Evolutionary conservation across 2,888 invertebrate species (phyloP).

Genomic region (Schizotus pectinicornis): DNA sequence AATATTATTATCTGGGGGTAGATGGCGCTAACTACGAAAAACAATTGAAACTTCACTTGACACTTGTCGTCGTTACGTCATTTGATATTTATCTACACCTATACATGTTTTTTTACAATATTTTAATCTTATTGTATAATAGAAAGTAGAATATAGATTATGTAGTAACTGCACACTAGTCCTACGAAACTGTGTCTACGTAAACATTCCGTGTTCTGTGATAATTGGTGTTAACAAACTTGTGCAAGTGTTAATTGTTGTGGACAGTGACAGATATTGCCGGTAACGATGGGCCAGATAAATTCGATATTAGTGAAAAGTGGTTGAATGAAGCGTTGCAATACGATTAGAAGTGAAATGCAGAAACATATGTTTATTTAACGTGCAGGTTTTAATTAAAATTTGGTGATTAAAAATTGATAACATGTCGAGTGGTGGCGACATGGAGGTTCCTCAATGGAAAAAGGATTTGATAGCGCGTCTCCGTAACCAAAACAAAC

Average conservation of each 20-base stretch:
- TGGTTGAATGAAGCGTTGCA: no score
- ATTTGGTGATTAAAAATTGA: neutral
- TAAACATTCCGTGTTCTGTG: conserved; percentile 25
- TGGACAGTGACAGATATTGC: conserved; percentile 6
- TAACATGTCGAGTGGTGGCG: conserved; percentile 4
- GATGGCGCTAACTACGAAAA: no score
- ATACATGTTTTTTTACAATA: conserved; percentile 37
- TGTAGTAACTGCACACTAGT: conserved; percentile 23
- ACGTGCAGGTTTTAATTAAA: neutral
- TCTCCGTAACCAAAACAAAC: conserved; percentile 63
- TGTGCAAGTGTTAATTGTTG: no score
- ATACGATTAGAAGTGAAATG: conserved; percentile 6
- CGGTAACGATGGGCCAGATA: conserved; percentile 8
- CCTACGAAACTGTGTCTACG: neutral
- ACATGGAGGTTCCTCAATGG: conserved; percentile 72
- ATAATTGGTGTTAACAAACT: conserved; percentile 8
- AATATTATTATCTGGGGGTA: no score
- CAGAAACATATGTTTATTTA: neutral
- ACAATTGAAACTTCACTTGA: conserved; percentile 4
- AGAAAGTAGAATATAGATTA: conserved; percentile 39
- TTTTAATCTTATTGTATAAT: conserved; percentile 38
- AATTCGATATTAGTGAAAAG: conserved; percentile 1
- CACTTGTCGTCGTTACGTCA: conserved; percentile 24
- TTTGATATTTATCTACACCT: conserved; percentile 28
- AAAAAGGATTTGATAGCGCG: conserved; percentile 82